Evolutionary conservation across 2,113 vertebrate species (phyloP).

Genomic region (Esox niger): DNA sequence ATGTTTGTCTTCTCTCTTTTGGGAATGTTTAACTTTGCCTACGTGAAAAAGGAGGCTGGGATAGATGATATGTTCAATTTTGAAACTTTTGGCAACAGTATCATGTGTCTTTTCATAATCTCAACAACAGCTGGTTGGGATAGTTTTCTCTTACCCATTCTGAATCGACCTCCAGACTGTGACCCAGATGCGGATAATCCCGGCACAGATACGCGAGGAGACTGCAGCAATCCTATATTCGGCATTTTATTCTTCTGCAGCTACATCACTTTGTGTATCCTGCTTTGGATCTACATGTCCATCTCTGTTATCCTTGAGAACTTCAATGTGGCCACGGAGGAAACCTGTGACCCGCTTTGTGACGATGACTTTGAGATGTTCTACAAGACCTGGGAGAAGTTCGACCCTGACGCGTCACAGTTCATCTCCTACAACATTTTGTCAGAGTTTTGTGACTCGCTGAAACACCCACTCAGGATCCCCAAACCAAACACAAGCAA

Average conservation of each 20-base stretch:
- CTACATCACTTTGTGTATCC: slow-evolving; percentile 92
- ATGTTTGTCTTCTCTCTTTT: slow-evolving; percentile 99
- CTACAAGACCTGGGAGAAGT: slow-evolving; percentile 96
- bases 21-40: slow-evolving; percentile 95
- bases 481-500: slow-evolving; percentile 91
- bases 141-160: slow-evolving; percentile 85
- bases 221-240: slow-evolving; percentile 84
- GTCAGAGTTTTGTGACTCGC: slow-evolving; percentile 88
- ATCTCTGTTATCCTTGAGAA: slow-evolving; percentile 97
- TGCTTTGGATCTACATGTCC: slow-evolving; percentile 97
- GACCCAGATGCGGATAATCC: slow-evolving; percentile 83
- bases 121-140: slow-evolving; percentile 96
- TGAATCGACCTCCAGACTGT: slow-evolving; percentile 88
- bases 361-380: slow-evolving; percentile 98
- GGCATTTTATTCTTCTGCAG: slow-evolving; percentile 92
- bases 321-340: slow-evolving; percentile 92
- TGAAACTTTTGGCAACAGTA: slow-evolving; percentile 94
- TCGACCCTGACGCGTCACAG: slow-evolving; percentile 88
- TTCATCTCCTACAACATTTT: slow-evolving; percentile 82
- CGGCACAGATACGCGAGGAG: slow-evolving; percentile 71
- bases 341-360: slow-evolving; percentile 84
- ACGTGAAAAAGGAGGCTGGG: slow-evolving; percentile 85
- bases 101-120: slow-evolving; percentile 94
- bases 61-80: slow-evolving; percentile 96
- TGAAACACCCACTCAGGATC: slow-evolving; percentile 87